Conservation (phyloP, 35 echinoderm and acorn worm species). For the Apostichopus japonicus region DNA sequence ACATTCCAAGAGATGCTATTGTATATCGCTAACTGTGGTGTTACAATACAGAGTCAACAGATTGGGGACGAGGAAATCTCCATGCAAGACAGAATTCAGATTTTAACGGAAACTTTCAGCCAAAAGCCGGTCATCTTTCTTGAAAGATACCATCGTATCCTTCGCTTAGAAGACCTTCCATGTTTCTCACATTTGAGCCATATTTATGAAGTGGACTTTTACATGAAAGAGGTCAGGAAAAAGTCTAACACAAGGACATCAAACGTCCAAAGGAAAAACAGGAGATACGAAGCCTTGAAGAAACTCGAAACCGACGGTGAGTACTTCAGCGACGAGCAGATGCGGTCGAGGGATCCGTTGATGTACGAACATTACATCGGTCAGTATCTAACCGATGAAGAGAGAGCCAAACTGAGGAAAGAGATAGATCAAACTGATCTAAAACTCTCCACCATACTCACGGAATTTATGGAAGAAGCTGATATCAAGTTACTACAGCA, state of each 20-base stretch:
- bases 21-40: constrained; percentile 80
- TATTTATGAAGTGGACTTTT: constrained; percentile 87
- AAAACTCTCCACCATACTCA: constrained; percentile 85
- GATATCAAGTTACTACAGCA: constrained; percentile 68
- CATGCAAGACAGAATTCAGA: constrained; percentile 61
- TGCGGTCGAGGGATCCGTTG: constrained; percentile 80
- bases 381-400: constrained; percentile 89
- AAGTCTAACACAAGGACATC: constrained; percentile 55
- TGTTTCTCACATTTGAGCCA: constrained; percentile 65
- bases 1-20: constrained; percentile 64
- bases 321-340: constrained; percentile 87
- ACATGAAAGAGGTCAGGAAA: constrained; percentile 70
- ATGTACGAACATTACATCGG: constrained; percentile 95
- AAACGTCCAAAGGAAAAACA: constrained; percentile 59
- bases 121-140: constrained; percentile 74
- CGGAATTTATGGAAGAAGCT: constrained; percentile 84
- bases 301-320: constrained; percentile 77
- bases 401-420: constrained; percentile 50
- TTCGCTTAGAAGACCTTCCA: constrained; percentile 67
- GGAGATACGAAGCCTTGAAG: constrained; percentile 90
- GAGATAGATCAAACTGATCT: constrained; percentile 71
- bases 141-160: constrained; percentile 72
- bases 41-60: constrained; percentile 84
- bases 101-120: constrained; percentile 63
- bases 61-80: constrained; percentile 71